These are phyloP conservation scores for Vandiemenella viatica DNA, from an alignment of 2,888 invertebrate genomes.

Conservation along the genomic window DNA sequence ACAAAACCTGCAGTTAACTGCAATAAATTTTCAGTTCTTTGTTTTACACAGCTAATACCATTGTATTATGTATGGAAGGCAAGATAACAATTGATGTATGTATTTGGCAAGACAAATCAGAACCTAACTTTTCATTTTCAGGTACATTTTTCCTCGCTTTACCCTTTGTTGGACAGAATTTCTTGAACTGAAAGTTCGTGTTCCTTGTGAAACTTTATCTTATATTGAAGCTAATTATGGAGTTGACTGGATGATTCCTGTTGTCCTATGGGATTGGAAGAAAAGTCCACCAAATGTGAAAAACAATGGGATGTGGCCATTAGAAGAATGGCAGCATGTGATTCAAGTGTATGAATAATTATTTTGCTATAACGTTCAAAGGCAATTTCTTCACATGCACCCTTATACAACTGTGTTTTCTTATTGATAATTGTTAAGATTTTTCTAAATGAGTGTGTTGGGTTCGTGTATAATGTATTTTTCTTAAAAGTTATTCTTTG, in stretches of 20 bases:
- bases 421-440: background rate
- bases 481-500: too few species aligned
- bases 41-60: background rate
- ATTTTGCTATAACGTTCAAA: background rate
- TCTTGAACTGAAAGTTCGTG: slow-evolving; percentile 30
- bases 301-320: slow-evolving; percentile 34
- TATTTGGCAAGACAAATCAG: too few species aligned
- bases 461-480: too few species aligned
- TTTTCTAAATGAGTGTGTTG: too few species aligned
- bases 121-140: slow-evolving; percentile 19
- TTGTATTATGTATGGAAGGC: too few species aligned
- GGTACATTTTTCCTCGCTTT: slow-evolving; percentile 35
- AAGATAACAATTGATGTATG: too few species aligned
- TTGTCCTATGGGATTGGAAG: slow-evolving; percentile 37
- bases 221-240: slow-evolving; percentile 39
- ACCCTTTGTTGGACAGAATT: slow-evolving; percentile 37
- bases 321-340: slow-evolving; percentile 29
- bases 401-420: background rate
- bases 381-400: background rate
- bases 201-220: slow-evolving; percentile 34
- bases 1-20: background rate
- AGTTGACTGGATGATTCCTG: slow-evolving; percentile 32
- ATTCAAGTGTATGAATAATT: slow-evolving; percentile 22
- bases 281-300: slow-evolving; percentile 34
- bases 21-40: background rate